These are phyloP conservation scores for Herpailurus yagouaroundi DNA, from an alignment of 2,113 vertebrate genomes.

Conservation along the genomic window DNA sequence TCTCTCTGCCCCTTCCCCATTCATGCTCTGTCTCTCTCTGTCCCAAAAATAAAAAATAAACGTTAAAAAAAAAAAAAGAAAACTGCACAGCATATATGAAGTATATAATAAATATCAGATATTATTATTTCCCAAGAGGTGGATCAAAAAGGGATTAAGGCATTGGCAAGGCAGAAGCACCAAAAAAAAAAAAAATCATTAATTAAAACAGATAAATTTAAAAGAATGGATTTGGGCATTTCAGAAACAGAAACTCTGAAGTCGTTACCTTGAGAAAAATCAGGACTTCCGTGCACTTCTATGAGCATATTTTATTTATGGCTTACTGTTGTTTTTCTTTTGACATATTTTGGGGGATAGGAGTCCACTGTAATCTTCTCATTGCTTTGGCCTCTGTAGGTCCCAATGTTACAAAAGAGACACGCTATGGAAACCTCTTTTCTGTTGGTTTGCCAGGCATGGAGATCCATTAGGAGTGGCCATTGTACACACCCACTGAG, in stretches of 20 bases:
- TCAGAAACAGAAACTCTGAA: not conserved
- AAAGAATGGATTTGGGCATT: not conserved
- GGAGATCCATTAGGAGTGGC: too few species aligned
- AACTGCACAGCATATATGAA: not conserved
- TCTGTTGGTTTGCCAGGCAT: not conserved
- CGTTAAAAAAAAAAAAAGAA: not conserved
- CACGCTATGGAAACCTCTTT: not conserved
- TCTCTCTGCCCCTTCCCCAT: too few species aligned
- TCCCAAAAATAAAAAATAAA: too few species aligned
- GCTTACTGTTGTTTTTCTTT: not conserved
- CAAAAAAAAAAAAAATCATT: not conserved
- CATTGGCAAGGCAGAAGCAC: not conserved
- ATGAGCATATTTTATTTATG: not conserved
- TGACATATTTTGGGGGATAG: not conserved
- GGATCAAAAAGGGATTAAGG: not conserved
- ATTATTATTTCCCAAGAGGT: not conserved
- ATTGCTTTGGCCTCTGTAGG: not conserved
- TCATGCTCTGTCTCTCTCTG: too few species aligned
- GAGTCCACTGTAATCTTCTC: not conserved
- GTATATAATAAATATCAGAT: not conserved
- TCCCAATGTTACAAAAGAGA: not conserved
- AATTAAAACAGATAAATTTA: not conserved
- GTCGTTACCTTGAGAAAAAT: not conserved
- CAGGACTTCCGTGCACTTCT: not conserved
- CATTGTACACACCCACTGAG: not conserved